Evolutionary conservation across 2,888 invertebrate genomes (phyloP).

Genomic region (Acanthosepion esculentum): DNA sequence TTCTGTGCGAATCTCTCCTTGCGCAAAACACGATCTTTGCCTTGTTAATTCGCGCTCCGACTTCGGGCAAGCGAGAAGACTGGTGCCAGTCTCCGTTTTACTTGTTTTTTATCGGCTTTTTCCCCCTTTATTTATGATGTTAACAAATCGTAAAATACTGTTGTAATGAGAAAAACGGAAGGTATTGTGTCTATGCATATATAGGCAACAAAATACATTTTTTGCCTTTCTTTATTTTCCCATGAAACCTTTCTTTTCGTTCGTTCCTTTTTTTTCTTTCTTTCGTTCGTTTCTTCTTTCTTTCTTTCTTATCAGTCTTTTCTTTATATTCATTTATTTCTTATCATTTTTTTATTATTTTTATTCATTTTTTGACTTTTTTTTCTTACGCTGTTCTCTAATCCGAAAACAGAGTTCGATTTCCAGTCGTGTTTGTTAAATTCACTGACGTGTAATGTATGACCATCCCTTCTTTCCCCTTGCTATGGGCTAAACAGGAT

Average conservation of each 20-base stretch:
- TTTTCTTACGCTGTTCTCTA: too few species aligned
- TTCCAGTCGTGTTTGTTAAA: too few species aligned
- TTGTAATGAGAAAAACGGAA: not conserved
- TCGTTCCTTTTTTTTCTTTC: too few species aligned
- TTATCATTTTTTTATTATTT: too few species aligned
- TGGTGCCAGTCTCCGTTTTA: not conserved
- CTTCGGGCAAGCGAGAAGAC: not conserved
- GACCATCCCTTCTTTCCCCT: too few species aligned
- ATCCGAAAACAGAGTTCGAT: too few species aligned
- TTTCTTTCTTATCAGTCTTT: too few species aligned
- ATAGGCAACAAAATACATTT: not conserved
- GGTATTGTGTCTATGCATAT: not conserved
- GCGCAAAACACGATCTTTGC: not conserved
- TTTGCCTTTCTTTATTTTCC: not conserved
- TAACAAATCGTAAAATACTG: not conserved
- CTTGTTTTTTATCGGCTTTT: not conserved
- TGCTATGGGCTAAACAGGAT: too few species aligned
- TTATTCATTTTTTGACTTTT: too few species aligned
- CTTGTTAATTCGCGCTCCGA: not conserved
- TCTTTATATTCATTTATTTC: too few species aligned
- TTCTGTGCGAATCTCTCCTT: not conserved
- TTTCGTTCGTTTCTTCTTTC: not conserved
- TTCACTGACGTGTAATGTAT: too few species aligned
- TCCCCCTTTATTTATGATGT: not conserved
- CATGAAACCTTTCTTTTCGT: not conserved